Percentiles rank a stretch among this genome's conserved stretches.
Evolutionary conservation across 1,140 invertebrate genomes (phyloP).

Genomic region (Piezodorus guildinii): DNA sequence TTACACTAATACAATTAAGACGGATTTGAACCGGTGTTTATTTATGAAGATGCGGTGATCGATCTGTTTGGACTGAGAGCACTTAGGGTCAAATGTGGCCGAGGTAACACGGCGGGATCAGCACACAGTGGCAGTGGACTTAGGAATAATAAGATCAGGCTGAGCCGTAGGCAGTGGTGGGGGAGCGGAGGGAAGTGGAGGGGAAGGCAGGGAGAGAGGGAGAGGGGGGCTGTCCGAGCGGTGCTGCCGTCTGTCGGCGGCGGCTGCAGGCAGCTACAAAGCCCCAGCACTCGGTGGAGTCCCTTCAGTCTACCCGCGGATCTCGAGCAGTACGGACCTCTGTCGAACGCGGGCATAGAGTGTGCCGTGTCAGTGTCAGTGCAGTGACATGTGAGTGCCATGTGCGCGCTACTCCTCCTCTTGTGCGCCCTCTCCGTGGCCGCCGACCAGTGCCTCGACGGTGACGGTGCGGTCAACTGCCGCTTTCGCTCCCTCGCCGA

Average conservation of each 20-base stretch:
- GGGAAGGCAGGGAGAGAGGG: neutral
- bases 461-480: constrained; percentile 45
- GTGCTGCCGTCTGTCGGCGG: neutral
- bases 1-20: too few species aligned
- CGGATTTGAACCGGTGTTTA: too few species aligned
- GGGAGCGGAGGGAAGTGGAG: neutral
- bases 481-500: constrained; percentile 53
- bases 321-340: neutral
- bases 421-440: neutral
- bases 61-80: too few species aligned
- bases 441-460: constrained; percentile 38
- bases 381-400: neutral
- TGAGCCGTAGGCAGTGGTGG: neutral
- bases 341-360: constrained; percentile 1
- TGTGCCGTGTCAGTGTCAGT: constrained; percentile 2
- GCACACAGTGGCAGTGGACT: too few species aligned
- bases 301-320: constrained; percentile 2
- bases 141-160: neutral
- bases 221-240: neutral
- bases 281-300: neutral
- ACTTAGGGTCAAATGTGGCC: too few species aligned
- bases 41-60: too few species aligned
- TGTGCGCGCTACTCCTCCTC: neutral
- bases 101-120: too few species aligned
- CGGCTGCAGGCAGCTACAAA: neutral